Conservation (phyloP, 2,888 invertebrate species). For the Eupithecia insigniata region DNA sequence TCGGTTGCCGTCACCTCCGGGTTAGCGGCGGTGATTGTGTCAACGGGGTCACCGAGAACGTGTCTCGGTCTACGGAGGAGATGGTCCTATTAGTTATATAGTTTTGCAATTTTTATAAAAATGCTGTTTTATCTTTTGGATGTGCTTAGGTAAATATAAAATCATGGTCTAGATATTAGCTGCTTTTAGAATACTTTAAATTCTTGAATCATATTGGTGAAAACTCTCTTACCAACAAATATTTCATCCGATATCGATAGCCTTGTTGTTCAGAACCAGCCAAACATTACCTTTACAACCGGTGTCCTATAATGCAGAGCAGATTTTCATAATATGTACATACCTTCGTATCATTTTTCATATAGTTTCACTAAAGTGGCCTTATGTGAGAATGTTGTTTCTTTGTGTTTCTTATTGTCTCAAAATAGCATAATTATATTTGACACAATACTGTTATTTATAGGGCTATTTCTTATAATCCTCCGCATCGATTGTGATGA, state of each 20-base stretch:
- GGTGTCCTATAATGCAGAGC: not conserved
- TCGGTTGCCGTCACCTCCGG: too few relatives aligned
- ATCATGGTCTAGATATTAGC: not conserved
- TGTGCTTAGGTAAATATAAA: not conserved
- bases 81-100: too few relatives aligned
- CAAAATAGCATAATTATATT: not conserved
- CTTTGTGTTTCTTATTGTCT: not conserved
- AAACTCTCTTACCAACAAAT: too few relatives aligned
- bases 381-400: not conserved
- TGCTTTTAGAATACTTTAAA: not conserved
- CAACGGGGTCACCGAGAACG: too few relatives aligned
- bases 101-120: not conserved
- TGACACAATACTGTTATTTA: not conserved
- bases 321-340: not conserved
- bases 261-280: not conserved
- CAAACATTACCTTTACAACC: not conserved
- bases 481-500: too few relatives aligned
- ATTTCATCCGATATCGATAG: not conserved
- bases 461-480: not conserved
- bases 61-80: too few relatives aligned
- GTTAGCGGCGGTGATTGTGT: too few relatives aligned
- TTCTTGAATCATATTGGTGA: not conserved
- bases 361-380: not conserved
- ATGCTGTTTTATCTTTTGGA: not conserved
- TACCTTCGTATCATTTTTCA: not conserved